Base-by-base conservation (phyloP, 1,140 invertebrate genomes). In the Melanaphis sacchari region DNA sequence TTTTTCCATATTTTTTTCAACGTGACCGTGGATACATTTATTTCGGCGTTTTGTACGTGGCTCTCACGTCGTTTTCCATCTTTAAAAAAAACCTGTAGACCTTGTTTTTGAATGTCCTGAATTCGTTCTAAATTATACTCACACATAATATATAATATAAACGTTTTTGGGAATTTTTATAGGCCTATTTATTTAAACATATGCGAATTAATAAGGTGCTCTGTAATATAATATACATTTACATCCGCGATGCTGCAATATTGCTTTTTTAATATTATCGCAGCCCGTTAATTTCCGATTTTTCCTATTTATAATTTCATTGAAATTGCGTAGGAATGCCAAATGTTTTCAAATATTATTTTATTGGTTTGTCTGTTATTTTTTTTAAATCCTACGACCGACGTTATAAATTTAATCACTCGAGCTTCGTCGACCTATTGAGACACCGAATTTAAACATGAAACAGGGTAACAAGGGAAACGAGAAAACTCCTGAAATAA, bases 41-140 rank as follows among this genome's bases (percentile, higher is more conserved):
- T 76, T 76, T 76, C 31, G n/a, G 15, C 6, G 59, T n/a, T 76
- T 76, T 76, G n/a, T 76, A 15, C 59, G 59, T 66, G 59, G 59
- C 59, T 76, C 59, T 76, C 59, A 36, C 59, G 36, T 76, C 59
- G n/a, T 76, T 76, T 76, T 18, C 59, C 59, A 76, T 76, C 59
- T 76, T n/a, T 18, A n/a, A 76, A 76, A 76, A 76, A 76, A 76
- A 76, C 59, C 59, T 76, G 59, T 76, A 76, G 59, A 76, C 59
- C 59, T 76, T 76, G 59, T 76, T 18, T 11, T n/a, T n/a, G 31
- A n/a, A 76, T 76, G 59, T 76, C 59, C 59, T 76, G 31, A n/a
- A 76, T n/a, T 76, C 59, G 59, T 76, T 76, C 59, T 76, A n/a
- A n/a, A 76, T 76, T 18, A 18, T 6, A n/a, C n/a, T 76, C 59